Percentiles rank a stretch among this genome's conserved stretches.
These are phyloP conservation scores for Speoplatyrhinus poulsoni DNA, from an alignment of 2,113 vertebrate species.

Conservation along the genomic window DNA sequence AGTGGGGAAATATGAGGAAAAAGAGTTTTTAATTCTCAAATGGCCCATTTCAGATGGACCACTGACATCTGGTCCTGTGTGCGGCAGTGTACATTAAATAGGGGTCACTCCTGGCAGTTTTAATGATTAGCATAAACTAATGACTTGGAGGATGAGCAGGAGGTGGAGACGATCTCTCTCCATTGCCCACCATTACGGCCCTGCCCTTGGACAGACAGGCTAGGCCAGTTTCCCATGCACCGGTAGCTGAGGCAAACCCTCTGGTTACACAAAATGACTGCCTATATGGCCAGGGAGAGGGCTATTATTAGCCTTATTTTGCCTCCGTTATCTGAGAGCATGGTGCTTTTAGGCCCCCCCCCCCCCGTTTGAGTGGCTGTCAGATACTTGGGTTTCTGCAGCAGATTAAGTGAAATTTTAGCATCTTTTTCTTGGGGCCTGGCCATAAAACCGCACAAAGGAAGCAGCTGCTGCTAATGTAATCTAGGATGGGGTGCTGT, in stretches of 20 bases:
- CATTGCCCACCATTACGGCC: conserved; percentile 48
- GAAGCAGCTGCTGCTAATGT: conserved; percentile 88
- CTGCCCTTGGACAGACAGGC: conserved; percentile 61
- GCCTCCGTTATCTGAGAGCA: conserved; percentile 85
- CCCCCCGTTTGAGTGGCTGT: conserved; percentile 78
- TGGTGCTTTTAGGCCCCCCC: conserved; percentile 78
- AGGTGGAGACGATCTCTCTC: conserved; percentile 31
- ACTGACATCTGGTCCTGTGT: not conserved
- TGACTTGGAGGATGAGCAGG: conserved; percentile 70
- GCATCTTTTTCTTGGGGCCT: conserved; percentile 80
- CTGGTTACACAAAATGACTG: conserved; percentile 86
- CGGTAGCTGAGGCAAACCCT: conserved; percentile 56
- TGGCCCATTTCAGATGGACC: not conserved
- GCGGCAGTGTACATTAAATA: conserved; percentile 43
- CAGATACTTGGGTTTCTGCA: conserved; percentile 85
- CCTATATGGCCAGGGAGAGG: conserved; percentile 58
- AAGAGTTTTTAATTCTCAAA: not conserved
- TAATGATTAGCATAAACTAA: conserved; percentile 72
- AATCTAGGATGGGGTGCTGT: conserved; percentile 75
- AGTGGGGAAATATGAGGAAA: too few species aligned
- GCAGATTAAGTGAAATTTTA: conserved; percentile 95
- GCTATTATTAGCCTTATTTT: conserved; percentile 89
- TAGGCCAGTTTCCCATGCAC: conserved; percentile 73
- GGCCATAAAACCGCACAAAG: conserved; percentile 83
- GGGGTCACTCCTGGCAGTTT: conserved; percentile 57